Evolutionary conservation across 2,888 invertebrate genomes (phyloP).

Genomic region (Leptopterna dolabrata): DNA sequence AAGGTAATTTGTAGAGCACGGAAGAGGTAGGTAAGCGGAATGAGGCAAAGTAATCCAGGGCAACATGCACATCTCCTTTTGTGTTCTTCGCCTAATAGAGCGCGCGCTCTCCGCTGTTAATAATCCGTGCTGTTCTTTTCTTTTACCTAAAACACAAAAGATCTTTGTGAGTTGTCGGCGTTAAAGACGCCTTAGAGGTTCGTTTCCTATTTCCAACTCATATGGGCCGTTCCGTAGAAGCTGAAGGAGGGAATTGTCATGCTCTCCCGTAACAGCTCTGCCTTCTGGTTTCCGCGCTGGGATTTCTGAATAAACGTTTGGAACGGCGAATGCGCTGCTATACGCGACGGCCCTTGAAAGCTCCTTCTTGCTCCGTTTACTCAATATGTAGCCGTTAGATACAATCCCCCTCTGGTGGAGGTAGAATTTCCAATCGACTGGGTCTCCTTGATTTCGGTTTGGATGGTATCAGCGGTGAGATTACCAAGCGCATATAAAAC

Average conservation of each 20-base stretch:
- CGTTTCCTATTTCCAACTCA: neutral
- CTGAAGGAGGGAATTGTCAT: neutral
- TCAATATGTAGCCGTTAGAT: neutral
- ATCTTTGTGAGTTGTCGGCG: neutral
- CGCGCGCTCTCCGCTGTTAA: neutral
- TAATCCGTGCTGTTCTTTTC: constrained; percentile 8
- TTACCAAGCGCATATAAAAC: too few species aligned
- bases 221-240: neutral
- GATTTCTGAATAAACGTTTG: neutral
- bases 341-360: neutral
- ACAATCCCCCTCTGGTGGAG: too few species aligned
- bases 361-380: neutral
- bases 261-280: neutral
- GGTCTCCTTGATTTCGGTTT: too few species aligned
- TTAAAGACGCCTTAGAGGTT: neutral
- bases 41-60: constrained; percentile 9
- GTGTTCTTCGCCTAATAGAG: neutral
- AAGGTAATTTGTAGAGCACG: neutral
- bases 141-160: neutral
- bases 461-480: too few species aligned
- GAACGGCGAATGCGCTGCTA: neutral
- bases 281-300: neutral
- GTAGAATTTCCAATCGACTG: too few species aligned
- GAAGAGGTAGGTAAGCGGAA: neutral
- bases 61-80: constrained; percentile 17